Conservation (phyloP, 2,113 vertebrate species). For the Gobiocypris rarus region DNA sequence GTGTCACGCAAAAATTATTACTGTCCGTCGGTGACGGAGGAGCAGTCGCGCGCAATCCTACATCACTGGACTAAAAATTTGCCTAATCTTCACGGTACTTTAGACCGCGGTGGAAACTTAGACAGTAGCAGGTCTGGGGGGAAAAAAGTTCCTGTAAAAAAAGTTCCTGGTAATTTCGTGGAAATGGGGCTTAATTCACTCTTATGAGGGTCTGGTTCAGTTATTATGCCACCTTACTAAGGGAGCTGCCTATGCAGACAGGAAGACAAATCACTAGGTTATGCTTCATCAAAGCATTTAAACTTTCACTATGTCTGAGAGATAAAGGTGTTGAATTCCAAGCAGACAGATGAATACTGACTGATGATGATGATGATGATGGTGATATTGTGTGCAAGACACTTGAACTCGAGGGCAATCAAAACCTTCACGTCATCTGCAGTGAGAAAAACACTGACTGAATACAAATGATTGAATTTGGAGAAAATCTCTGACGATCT, state of each 20-base stretch:
- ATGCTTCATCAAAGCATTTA: conserved; percentile 20
- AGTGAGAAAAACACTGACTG: conserved; percentile 1
- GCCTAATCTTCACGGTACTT: too few species aligned
- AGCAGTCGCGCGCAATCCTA: too few species aligned
- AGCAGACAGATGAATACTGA: neutral
- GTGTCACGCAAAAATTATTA: too few species aligned
- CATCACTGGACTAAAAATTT: too few species aligned
- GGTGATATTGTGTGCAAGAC: conserved; percentile 3
- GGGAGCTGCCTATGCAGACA: neutral
- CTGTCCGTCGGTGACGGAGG: too few species aligned
- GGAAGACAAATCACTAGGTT: neutral
- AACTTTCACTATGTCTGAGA: neutral
- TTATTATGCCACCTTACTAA: neutral
- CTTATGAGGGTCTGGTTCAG: too few species aligned
- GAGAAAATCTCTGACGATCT: neutral
- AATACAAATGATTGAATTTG: conserved; percentile 1
- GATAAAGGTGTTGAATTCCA: neutral
- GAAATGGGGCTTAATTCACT: too few species aligned
- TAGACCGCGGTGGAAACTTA: too few species aligned
- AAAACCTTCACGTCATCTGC: neutral
- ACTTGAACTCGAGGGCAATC: neutral
- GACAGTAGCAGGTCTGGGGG: too few species aligned
- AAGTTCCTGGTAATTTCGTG: too few species aligned
- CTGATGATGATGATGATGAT: conserved; percentile 14
- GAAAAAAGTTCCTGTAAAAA: too few species aligned